Conservation (phyloP, 1,140 invertebrate genomes). For the Euura lappo region DNA sequence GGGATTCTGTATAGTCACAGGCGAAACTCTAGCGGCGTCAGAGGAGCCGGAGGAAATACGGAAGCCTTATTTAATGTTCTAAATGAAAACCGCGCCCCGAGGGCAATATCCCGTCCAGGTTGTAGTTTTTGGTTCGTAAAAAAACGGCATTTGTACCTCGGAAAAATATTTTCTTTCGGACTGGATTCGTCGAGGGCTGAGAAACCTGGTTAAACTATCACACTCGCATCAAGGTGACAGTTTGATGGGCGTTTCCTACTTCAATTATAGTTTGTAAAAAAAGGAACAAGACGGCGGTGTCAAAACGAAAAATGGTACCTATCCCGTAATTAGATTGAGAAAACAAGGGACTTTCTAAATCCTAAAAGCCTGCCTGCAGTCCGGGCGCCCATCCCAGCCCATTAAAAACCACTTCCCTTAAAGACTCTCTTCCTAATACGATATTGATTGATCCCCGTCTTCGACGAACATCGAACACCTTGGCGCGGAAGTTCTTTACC, state of each 20-base stretch:
- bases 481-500: too few relatives aligned
- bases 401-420: constrained; percentile 6
- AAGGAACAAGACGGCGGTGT: constrained; percentile 16
- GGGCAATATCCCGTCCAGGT: not conserved
- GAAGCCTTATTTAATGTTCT: constrained; percentile 5
- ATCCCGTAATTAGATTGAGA: not conserved
- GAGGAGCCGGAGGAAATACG: not conserved
- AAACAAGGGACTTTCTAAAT: constrained; percentile 7
- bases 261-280: constrained; percentile 1
- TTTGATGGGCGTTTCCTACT: constrained; percentile 1
- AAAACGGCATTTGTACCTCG: too few relatives aligned
- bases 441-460: not conserved
- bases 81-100: not conserved
- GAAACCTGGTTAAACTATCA: too few relatives aligned
- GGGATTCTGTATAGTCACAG: constrained; percentile 23
- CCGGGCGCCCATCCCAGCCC: not conserved
- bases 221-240: not conserved
- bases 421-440: not conserved
- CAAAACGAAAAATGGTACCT: not conserved
- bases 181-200: too few relatives aligned
- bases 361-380: constrained; percentile 1
- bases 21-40: not conserved
- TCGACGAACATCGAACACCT: not conserved
- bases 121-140: not conserved
- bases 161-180: too few relatives aligned